Conservation (phyloP, 1,140 invertebrate genomes). For the Lepeophtheirus salmonis region DNA sequence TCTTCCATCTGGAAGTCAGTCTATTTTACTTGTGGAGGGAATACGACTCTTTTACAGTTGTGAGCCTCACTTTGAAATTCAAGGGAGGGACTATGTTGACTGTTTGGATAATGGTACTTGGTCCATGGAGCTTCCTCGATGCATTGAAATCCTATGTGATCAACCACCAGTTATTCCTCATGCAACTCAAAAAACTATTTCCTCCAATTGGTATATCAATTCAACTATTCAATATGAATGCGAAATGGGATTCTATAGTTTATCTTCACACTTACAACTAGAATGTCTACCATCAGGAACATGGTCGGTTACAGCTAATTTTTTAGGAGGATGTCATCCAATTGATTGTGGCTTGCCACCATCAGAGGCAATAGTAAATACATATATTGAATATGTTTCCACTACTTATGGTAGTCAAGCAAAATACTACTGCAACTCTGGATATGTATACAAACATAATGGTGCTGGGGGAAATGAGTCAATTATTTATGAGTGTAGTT, state of each 20-base stretch:
- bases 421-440: neutral
- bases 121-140: conserved; percentile 24
- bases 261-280: neutral
- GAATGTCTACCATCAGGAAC: neutral
- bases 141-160: conserved; percentile 24
- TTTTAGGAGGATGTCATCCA: neutral
- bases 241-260: neutral
- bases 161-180: conserved; percentile 19
- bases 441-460: neutral
- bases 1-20: neutral
- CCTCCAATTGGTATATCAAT: neutral
- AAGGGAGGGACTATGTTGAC: neutral
- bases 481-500: neutral
- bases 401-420: neutral
- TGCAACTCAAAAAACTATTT: neutral
- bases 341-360: neutral
- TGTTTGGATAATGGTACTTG: conserved; percentile 27
- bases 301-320: neutral
- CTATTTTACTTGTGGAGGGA: neutral
- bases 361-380: neutral
- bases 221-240: neutral
- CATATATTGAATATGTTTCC: neutral
- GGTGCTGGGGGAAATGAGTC: neutral
- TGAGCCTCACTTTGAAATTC: neutral
- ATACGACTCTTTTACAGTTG: neutral